phyloP scores from a whole-genome alignment of 2,888 invertebrate species.

The Melanargia galathea region DNA sequence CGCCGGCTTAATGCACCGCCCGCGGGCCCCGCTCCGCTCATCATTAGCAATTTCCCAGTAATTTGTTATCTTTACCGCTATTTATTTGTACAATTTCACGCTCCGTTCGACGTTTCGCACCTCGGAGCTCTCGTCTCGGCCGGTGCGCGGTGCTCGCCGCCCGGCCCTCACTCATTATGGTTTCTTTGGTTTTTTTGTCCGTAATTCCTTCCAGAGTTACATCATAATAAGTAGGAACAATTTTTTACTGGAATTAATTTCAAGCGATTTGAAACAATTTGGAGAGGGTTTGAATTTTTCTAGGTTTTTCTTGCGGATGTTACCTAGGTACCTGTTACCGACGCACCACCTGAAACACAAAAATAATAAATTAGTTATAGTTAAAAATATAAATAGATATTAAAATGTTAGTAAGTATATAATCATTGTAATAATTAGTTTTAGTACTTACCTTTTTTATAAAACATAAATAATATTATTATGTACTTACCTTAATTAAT shows the following conservation, averaged over 20 bases:
- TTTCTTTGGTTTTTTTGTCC: constrained; percentile 37
- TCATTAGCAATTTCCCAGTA: constrained; percentile 82
- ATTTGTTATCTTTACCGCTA: constrained; percentile 81
- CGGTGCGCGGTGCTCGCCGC: constrained; percentile 28
- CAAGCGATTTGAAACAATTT: not conserved
- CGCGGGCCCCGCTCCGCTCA: constrained; percentile 76
- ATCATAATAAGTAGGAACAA: constrained; percentile 28
- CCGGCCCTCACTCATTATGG: constrained; percentile 33
- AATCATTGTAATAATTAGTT: too few species aligned
- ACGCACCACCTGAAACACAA: too few species aligned
- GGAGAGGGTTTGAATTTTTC: constrained; percentile 4
- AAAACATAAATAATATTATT: too few species aligned
- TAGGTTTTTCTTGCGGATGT: not conserved
- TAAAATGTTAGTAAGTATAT: too few species aligned
- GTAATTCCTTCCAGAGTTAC: constrained; percentile 30
- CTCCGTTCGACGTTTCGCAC: constrained; percentile 58
- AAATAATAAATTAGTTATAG: too few species aligned
- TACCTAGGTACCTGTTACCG: too few species aligned
- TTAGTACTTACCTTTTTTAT: too few species aligned
- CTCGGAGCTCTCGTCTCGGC: too few species aligned
- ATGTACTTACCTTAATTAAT: too few species aligned
- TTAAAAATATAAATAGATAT: too few species aligned
- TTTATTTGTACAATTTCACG: constrained; percentile 79
- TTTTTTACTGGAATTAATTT: constrained; percentile 1
- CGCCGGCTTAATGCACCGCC: constrained; percentile 82